Evolutionary conservation across 2,888 invertebrate species (phyloP).

Genomic region (Aleiodes testaceus): DNA sequence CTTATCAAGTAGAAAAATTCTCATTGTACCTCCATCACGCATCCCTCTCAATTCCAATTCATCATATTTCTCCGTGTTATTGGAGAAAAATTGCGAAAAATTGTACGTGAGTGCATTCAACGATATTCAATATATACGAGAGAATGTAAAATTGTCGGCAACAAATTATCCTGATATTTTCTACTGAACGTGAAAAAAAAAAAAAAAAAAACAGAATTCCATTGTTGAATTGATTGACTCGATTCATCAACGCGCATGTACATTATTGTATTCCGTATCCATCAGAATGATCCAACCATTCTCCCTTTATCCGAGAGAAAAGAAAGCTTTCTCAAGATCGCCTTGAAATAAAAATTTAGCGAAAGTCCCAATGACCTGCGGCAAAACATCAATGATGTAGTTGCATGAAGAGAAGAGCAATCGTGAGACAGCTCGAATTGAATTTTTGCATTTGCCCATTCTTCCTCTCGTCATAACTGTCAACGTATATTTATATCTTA

Average conservation of each 20-base stretch:
- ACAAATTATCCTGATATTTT: conserved; percentile 18
- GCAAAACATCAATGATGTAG: conserved; percentile 21
- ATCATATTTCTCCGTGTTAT: conserved; percentile 17
- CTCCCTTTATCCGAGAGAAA: no score
- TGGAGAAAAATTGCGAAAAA: conserved; percentile 33
- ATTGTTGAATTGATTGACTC: conserved; percentile 1
- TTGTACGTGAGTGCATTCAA: conserved; percentile 40
- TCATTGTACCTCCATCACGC: not conserved
- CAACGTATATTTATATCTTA: conserved; percentile 16
- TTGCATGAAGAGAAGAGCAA: not conserved
- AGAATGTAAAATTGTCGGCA: conserved; percentile 36
- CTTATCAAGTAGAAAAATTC: not conserved
- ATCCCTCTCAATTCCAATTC: conserved; percentile 5
- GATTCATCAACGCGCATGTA: conserved; percentile 7
- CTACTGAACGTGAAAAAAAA: not conserved
- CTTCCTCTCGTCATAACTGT: conserved; percentile 17
- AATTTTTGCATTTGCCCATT: conserved; percentile 11
- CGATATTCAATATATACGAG: conserved; percentile 41
- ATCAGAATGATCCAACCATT: no score
- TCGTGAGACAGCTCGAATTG: conserved; percentile 8
- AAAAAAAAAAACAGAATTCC: not conserved
- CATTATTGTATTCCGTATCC: no score
- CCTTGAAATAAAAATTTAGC: not conserved
- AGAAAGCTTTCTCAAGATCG: no score
- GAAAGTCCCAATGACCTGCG: not conserved